Evolutionary conservation across 2,113 vertebrate species (phyloP).

Genomic region (Lepisosteus oculatus): DNA sequence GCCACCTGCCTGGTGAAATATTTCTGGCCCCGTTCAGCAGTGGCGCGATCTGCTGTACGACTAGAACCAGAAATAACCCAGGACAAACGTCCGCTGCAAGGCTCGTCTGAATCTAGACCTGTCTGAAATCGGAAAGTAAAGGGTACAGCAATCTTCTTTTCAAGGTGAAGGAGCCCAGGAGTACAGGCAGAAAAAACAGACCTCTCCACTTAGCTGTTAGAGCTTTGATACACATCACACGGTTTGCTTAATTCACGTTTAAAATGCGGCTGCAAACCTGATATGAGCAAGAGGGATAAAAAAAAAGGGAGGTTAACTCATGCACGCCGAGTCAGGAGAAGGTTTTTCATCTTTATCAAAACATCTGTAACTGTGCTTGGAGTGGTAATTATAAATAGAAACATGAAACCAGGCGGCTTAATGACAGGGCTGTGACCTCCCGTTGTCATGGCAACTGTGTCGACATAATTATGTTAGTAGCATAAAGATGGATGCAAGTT

Average conservation of each 20-base stretch:
- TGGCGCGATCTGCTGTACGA: not conserved
- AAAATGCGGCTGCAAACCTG: not conserved
- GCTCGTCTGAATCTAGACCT: not conserved
- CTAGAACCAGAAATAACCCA: not conserved
- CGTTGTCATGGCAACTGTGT: slow-evolving; percentile 70
- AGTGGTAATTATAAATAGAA: slow-evolving; percentile 70
- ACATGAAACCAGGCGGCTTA: slow-evolving; percentile 74
- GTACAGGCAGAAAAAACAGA: no score
- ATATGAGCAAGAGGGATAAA: not conserved
- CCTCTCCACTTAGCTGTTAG: no score
- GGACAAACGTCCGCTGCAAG: not conserved
- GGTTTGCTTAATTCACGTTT: not conserved
- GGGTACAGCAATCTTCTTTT: not conserved
- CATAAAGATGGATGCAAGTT: slow-evolving; percentile 5
- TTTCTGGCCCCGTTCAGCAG: not conserved
- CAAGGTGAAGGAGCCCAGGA: not conserved
- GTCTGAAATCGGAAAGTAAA: not conserved
- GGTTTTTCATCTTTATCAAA: slow-evolving; percentile 53
- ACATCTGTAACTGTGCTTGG: slow-evolving; percentile 55
- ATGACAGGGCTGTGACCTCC: slow-evolving; percentile 62
- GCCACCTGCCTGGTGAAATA: not conserved
- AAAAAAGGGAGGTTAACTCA: slow-evolving; percentile 21
- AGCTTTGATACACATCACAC: not conserved
- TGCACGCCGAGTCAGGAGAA: not conserved
- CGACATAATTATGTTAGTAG: slow-evolving; percentile 60